Evolutionary conservation across 2,888 invertebrate genomes (phyloP).

Genomic region (Hydropsyche betteni): DNA sequence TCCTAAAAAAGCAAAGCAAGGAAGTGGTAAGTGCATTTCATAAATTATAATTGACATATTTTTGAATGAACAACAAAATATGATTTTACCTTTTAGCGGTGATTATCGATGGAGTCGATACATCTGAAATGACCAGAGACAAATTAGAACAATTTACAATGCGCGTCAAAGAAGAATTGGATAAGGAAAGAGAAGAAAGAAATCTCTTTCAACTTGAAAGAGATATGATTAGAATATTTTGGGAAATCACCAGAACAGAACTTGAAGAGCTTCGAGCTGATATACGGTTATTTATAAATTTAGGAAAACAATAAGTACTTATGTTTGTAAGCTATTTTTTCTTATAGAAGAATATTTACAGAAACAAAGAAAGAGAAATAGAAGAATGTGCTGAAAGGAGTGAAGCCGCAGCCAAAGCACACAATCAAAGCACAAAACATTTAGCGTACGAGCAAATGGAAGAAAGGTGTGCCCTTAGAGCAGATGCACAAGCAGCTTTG

Average conservation of each 20-base stretch:
- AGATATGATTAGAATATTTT: conserved; percentile 92
- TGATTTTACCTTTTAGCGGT: conserved; percentile 61
- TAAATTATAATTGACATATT: not conserved
- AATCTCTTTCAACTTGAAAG: conserved; percentile 96
- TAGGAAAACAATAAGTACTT: not conserved
- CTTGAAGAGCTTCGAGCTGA: conserved; percentile 83
- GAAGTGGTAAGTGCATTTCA: conserved; percentile 34
- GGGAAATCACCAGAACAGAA: conserved; percentile 94
- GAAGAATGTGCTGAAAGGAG: conserved; percentile 89
- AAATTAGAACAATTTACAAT: conserved; percentile 90
- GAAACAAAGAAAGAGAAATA: conserved; percentile 71
- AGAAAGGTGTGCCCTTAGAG: conserved; percentile 83
- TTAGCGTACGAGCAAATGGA: conserved; percentile 91
- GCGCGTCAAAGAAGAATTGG: conserved; percentile 88
- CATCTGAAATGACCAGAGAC: conserved; percentile 91
- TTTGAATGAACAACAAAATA: conserved; percentile 11
- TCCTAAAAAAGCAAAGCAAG: conserved; percentile 49
- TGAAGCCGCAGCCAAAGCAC: conserved; percentile 86
- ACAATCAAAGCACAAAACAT: conserved; percentile 93
- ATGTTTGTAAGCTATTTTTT: not conserved
- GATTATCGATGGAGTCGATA: conserved; percentile 89
- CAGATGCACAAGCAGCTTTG: conserved; percentile 82
- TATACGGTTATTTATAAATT: conserved; percentile 59
- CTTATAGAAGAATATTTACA: not conserved
- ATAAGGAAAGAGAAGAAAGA: conserved; percentile 92